These are phyloP conservation scores for Macquaria ambigua DNA, from an alignment of 2,113 vertebrate genomes.

Conservation along the genomic window DNA sequence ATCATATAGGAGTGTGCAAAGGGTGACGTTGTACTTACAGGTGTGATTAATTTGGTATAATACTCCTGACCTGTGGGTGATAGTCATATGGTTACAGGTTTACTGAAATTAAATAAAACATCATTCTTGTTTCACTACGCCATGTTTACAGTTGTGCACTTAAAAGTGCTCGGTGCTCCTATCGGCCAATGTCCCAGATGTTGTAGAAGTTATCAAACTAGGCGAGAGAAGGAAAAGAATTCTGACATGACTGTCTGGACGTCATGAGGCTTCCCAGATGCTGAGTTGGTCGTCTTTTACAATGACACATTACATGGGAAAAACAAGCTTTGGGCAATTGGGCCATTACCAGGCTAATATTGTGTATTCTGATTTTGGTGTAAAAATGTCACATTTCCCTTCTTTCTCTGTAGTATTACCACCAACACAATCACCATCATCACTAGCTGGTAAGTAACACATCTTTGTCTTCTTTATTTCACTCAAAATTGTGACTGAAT, in stretches of 20 bases:
- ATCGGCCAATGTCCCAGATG: not conserved
- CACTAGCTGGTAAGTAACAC: not conserved
- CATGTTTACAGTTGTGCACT: not conserved
- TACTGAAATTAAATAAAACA: not conserved
- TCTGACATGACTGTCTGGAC: not conserved
- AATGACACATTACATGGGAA: not conserved
- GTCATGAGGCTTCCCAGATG: not conserved
- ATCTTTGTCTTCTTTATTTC: not conserved
- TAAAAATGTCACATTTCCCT: not conserved
- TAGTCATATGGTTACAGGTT: not conserved
- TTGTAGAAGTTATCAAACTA: not conserved
- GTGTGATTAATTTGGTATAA: no score
- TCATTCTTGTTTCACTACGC: not conserved
- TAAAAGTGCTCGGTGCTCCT: not conserved
- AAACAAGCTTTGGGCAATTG: not conserved
- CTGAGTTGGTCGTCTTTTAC: not conserved
- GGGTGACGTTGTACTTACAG: no score
- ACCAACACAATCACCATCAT: accelerated
- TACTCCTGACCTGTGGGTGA: no score
- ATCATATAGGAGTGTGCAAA: no score
- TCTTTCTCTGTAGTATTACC: constrained; percentile 27
- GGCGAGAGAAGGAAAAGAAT: not conserved
- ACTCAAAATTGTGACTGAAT: not conserved
- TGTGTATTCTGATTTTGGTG: not conserved
- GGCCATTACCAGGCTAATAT: not conserved